Evolutionary conservation across 2,888 invertebrate species (phyloP).

Genomic region (Nephrotoma flavescens): DNA sequence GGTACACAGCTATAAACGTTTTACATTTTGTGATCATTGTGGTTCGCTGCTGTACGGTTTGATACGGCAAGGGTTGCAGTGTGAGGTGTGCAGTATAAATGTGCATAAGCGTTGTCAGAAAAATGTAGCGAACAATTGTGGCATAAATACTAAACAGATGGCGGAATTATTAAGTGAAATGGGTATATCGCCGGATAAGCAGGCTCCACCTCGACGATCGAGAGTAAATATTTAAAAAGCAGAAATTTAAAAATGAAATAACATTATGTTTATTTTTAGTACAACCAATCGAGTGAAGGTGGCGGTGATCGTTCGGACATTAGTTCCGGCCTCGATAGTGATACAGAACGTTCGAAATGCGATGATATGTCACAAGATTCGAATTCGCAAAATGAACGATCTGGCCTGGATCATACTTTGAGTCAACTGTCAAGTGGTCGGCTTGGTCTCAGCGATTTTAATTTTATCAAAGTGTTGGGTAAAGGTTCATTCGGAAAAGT

Average conservation of each 20-base stretch:
- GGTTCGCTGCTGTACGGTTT: slow-evolving; percentile 94
- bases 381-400: slow-evolving; percentile 22
- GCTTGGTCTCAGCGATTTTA: slow-evolving; percentile 74
- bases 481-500: slow-evolving; percentile 99
- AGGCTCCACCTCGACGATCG: slow-evolving; percentile 48
- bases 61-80: slow-evolving; percentile 91
- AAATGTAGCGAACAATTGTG: slow-evolving; percentile 99
- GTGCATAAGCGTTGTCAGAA: slow-evolving; percentile 98
- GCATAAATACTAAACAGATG: slow-evolving; percentile 94
- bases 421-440: slow-evolving; percentile 33
- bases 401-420: slow-evolving; percentile 12
- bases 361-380: slow-evolving; percentile 10
- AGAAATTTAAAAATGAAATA: neutral
- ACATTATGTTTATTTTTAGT: slow-evolving; percentile 15
- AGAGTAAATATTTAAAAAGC: slow-evolving; percentile 31
- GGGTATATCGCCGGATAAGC: slow-evolving; percentile 82
- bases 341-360: slow-evolving; percentile 10
- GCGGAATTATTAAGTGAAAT: slow-evolving; percentile 83
- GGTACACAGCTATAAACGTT: slow-evolving; percentile 92
- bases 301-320: slow-evolving; percentile 28
- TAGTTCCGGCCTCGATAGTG: slow-evolving; percentile 19
- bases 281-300: slow-evolving; percentile 33
- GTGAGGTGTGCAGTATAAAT: slow-evolving; percentile 93
- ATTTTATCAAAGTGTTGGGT: slow-evolving; percentile 95
- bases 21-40: slow-evolving; percentile 99